Evolutionary conservation across 1,140 invertebrate genomes (phyloP).

Genomic region (Hetaerina americana): DNA sequence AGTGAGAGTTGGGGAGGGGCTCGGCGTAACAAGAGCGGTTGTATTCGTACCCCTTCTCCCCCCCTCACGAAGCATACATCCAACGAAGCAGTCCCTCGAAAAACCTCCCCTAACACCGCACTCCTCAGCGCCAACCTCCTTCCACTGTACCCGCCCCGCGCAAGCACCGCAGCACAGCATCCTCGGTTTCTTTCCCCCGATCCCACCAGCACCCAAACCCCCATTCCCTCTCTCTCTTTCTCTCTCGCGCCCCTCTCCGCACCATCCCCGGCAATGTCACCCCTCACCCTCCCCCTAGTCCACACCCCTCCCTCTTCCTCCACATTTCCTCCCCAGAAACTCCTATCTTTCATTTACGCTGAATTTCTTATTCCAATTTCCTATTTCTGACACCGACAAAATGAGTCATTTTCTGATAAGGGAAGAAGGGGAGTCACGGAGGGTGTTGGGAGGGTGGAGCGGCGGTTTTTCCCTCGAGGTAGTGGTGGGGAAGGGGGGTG

Average conservation of each 20-base stretch:
- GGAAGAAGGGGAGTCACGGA: not conserved
- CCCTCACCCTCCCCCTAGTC: not conserved
- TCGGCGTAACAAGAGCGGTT: no score
- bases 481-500: no score
- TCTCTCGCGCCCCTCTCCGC: not conserved
- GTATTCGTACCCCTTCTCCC: no score
- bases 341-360: slow-evolving; percentile 15
- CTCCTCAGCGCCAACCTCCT: no score
- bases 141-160: no score
- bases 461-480: not conserved
- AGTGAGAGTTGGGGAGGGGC: no score
- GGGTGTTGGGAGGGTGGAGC: not conserved
- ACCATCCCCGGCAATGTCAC: not conserved
- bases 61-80: no score
- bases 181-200: no score
- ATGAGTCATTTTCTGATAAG: slow-evolving; percentile 15
- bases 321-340: not conserved
- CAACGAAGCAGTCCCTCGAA: no score
- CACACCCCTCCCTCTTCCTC: not conserved
- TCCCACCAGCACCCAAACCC: no score
- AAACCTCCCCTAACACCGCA: no score
- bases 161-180: no score
- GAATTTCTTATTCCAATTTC: slow-evolving; percentile 17
- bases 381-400: slow-evolving; percentile 10
- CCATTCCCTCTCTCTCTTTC: not conserved